Evolutionary conservation across 2,888 invertebrate species (phyloP).

Genomic region (Polia nebulosa): DNA sequence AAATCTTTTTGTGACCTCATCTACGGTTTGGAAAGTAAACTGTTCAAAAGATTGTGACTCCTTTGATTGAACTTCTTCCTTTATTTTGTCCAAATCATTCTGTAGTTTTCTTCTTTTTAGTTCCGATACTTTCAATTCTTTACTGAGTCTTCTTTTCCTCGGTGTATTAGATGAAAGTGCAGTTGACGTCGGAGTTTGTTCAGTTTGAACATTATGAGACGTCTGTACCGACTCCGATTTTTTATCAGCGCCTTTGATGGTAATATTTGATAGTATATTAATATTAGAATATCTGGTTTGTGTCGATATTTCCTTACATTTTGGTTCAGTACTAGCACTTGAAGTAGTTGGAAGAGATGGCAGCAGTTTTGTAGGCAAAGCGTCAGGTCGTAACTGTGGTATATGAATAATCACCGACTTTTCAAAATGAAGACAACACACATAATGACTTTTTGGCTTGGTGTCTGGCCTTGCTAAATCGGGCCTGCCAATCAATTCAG

Average conservation of each 20-base stretch:
- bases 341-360: constrained; percentile 29
- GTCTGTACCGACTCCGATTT: constrained; percentile 19
- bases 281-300: constrained; percentile 15
- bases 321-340: constrained; percentile 6
- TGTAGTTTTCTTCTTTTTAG: constrained; percentile 39
- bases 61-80: constrained; percentile 20
- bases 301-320: constrained; percentile 7
- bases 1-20: too few relatives aligned
- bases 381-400: constrained; percentile 46
- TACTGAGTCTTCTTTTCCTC: constrained; percentile 43
- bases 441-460: constrained; percentile 44
- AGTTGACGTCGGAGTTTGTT: constrained; percentile 38
- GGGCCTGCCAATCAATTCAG: constrained; percentile 42
- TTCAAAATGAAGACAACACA: constrained; percentile 51
- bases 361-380: constrained; percentile 46
- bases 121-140: constrained; percentile 33
- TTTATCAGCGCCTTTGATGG: constrained; percentile 5
- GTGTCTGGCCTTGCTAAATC: constrained; percentile 42
- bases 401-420: constrained; percentile 35
- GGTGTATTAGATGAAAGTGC: constrained; percentile 43
- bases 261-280: not conserved
- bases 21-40: too few relatives aligned
- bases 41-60: too few relatives aligned
- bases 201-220: constrained; percentile 15
- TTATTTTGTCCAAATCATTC: constrained; percentile 36